Evolutionary conservation across 2,113 vertebrate genomes (phyloP).

Genomic region (Phalacrocorax brasilianus): DNA sequence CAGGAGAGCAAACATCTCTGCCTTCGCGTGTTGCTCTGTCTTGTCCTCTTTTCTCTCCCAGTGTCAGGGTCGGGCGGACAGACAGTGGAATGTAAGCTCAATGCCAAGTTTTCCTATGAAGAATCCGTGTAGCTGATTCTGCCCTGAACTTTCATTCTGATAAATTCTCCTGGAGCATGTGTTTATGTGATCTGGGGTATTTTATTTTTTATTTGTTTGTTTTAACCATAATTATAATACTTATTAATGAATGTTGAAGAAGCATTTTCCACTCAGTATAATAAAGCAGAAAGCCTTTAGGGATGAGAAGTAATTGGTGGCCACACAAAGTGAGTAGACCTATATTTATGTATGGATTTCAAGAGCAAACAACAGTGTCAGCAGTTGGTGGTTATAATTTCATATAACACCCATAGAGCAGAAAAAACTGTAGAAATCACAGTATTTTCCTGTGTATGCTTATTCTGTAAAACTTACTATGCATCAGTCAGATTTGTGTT

Average conservation of each 20-base stretch:
- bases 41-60: neutral
- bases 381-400: conserved; percentile 9
- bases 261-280: neutral
- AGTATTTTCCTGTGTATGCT: neutral
- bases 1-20: neutral
- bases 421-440: neutral
- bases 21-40: neutral
- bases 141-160: neutral
- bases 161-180: neutral
- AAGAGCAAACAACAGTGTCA: neutral
- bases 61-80: neutral
- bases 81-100: neutral
- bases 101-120: neutral
- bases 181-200: neutral
- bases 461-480: neutral
- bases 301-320: neutral
- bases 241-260: neutral
- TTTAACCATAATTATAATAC: neutral
- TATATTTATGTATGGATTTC: conserved; percentile 1
- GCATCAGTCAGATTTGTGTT: neutral
- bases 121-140: neutral
- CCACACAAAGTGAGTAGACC: neutral
- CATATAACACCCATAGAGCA: neutral
- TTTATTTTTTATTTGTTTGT: conserved; percentile 6
- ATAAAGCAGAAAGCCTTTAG: conserved; percentile 3